Base-by-base conservation (phyloP, 2,888 invertebrate species). In the Euzophera pinguis region DNA sequence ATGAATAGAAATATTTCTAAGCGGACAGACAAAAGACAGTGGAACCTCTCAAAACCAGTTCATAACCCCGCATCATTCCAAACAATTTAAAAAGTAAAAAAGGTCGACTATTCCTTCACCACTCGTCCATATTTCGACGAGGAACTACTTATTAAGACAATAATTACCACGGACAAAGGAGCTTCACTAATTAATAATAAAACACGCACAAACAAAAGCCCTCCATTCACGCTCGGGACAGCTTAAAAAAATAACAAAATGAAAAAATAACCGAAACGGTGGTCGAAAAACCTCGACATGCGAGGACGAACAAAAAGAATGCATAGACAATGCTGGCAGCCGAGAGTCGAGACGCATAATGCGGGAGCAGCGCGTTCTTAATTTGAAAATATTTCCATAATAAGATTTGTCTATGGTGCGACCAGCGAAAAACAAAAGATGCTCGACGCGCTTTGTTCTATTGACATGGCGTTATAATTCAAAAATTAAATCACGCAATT, bases 301-400 rank as follows among this genome's bases (percentile, higher is more conserved):
- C 88, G 88, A 88, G 86, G 75, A 73, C 71, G 81, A 82, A 88
- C 85, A 89, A 88, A 89, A 88, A 84, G 84, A 81, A 62, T 62
- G 77, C 81, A 85, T 86, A 88, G 87, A 89, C 90, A 90, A 90
- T 89, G 85, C 87, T 81, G 87, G 81, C 85, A 84, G 87, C 81
- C 79, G 87, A 84, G 87, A 84, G 87, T 81, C 80, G 87, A 85
- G 85, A 87, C 84, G 85, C 84, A 88, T 84, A 89, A 89, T 90
- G 89, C 89, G 88, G 89, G 89, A 90, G 85, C 71, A 69, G 72
- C 87, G 84, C 78, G 84, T 84, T 87, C 86, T 86, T 86, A 87
- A 89, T 88, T 90, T 87, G 84, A 90, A 89, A 90, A 88, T 88
- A 88, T 89, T 88, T 89, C 86, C 87, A 88, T 88, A 88, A 89